Conservation (phyloP, 2,797 vertebrate genomes). For the Tragelaphus oryx region DNA sequence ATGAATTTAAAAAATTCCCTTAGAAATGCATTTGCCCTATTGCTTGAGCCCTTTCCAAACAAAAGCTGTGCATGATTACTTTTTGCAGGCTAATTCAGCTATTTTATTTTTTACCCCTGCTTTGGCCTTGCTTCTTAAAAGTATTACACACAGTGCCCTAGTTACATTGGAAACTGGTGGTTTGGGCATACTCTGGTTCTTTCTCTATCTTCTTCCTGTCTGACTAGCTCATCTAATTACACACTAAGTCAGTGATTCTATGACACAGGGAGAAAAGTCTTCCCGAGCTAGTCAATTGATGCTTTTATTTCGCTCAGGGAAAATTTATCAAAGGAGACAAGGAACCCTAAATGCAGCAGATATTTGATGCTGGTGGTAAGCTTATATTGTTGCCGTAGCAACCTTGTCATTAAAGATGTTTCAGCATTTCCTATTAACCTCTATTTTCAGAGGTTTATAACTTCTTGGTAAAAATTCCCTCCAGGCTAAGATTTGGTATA, state of each 20-base stretch:
- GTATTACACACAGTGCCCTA: background rate
- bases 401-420: slow-evolving; percentile 80
- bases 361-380: slow-evolving; percentile 65
- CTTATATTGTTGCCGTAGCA: slow-evolving; percentile 76
- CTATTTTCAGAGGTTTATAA: slow-evolving; percentile 79
- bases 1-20: background rate
- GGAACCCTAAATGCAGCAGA: slow-evolving; percentile 54
- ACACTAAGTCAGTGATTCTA: slow-evolving; percentile 42
- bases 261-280: slow-evolving; percentile 37
- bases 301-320: slow-evolving; percentile 59
- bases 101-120: background rate
- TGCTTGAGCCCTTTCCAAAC: background rate
- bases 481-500: slow-evolving; percentile 76
- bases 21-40: background rate
- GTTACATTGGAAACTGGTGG: background rate
- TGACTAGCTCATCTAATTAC: slow-evolving; percentile 43
- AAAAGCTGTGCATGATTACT: background rate
- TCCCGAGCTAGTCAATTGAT: slow-evolving; percentile 17
- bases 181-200: background rate
- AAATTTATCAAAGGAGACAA: slow-evolving; percentile 61
- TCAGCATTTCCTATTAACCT: slow-evolving; percentile 82
- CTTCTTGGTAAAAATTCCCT: slow-evolving; percentile 80
- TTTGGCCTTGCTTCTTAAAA: background rate
- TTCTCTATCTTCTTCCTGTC: background rate
- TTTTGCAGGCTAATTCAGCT: background rate